A percentile compares a stretch with the other conserved stretches of the same genome.
phyloP scores from a whole-genome alignment of 2,888 invertebrate genomes.

The Chorisops tibialis region DNA sequence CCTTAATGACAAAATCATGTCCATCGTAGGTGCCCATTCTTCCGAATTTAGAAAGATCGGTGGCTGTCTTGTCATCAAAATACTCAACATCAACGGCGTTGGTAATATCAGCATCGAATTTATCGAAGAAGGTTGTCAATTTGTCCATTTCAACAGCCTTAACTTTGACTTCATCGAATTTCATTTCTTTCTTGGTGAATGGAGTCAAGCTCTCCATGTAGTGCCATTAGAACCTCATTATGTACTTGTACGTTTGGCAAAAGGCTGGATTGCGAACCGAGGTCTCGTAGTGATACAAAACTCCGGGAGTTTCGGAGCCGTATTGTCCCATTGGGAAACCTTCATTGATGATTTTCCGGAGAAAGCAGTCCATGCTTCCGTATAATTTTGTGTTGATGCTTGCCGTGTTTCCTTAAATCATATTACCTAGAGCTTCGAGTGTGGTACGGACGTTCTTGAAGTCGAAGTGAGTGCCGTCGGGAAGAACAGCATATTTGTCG shows the following conservation, averaged over 20 bases:
- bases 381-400: slow-evolving; percentile 56
- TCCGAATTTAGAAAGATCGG: slow-evolving; percentile 42
- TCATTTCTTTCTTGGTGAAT: slow-evolving; percentile 62
- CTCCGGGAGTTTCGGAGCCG: slow-evolving; percentile 44
- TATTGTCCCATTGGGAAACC: slow-evolving; percentile 43
- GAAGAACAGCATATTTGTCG: slow-evolving; percentile 53
- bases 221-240: slow-evolving; percentile 57
- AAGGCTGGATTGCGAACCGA: slow-evolving; percentile 70
- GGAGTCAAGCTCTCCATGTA: slow-evolving; percentile 60
- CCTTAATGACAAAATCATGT: slow-evolving; percentile 55
- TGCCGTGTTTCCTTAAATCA: slow-evolving; percentile 57
- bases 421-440: slow-evolving; percentile 55
- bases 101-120: slow-evolving; percentile 62
- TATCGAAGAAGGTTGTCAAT: slow-evolving; percentile 67
- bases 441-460: slow-evolving; percentile 44
- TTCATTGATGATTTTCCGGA: slow-evolving; percentile 57
- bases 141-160: slow-evolving; percentile 62
- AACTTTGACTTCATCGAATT: slow-evolving; percentile 63
- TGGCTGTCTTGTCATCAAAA: slow-evolving; percentile 50
- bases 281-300: slow-evolving; percentile 63
- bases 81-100: slow-evolving; percentile 48
- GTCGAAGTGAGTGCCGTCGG: slow-evolving; percentile 46
- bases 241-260: slow-evolving; percentile 65
- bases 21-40: slow-evolving; percentile 43
- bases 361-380: slow-evolving; percentile 54